phyloP scores from a whole-genome alignment of 2,888 invertebrate species.

The Eucera pruinosa region DNA sequence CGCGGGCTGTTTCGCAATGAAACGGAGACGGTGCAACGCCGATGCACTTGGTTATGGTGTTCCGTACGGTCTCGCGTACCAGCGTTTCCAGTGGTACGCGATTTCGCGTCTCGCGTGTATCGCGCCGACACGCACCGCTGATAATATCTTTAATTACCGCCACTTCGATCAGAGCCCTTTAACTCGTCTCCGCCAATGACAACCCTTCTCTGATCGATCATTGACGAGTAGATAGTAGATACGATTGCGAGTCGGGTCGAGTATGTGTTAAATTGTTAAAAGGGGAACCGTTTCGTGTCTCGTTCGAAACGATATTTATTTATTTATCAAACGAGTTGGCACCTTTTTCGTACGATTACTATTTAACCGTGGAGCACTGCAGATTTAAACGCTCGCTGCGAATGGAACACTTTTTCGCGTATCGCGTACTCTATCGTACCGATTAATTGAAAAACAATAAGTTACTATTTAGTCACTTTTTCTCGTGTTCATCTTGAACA shows the following conservation, averaged over 20 bases:
- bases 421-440: too few relatives aligned
- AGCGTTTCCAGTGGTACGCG: conserved; percentile 48
- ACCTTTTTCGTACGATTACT: too few relatives aligned
- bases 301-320: too few relatives aligned
- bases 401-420: too few relatives aligned
- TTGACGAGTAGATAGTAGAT: conserved; percentile 31
- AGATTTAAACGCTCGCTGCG: too few relatives aligned
- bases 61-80: conserved; percentile 58
- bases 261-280: too few relatives aligned
- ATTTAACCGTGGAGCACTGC: too few relatives aligned
- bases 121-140: conserved; percentile 80
- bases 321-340: too few relatives aligned
- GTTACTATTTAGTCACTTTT: too few relatives aligned
- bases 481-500: too few relatives aligned
- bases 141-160: conserved; percentile 83
- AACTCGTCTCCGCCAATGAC: conserved; percentile 20
- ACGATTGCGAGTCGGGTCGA: neutral
- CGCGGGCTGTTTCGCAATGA: conserved; percentile 64
- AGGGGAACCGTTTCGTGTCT: too few relatives aligned
- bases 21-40: conserved; percentile 43
- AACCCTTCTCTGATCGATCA: conserved; percentile 41
- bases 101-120: conserved; percentile 45
- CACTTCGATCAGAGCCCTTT: conserved; percentile 62
- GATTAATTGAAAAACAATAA: too few relatives aligned
- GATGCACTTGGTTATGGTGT: conserved; percentile 66